Evolutionary conservation across 2,797 vertebrate species (phyloP).

Genomic region (Halcyon chelicuti): DNA sequence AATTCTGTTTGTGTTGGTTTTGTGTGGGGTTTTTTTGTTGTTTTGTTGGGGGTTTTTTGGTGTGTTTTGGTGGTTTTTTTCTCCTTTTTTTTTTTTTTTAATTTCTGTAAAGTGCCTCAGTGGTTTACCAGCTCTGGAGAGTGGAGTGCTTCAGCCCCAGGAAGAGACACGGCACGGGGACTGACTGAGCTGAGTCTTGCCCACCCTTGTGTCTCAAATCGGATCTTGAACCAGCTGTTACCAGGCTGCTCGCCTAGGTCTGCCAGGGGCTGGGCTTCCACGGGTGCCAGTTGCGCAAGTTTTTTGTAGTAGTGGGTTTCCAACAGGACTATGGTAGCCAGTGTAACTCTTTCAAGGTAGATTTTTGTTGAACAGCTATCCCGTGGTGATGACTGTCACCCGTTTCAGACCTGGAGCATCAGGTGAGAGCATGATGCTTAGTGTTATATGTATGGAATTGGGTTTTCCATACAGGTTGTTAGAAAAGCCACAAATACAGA

Average conservation of each 20-base stretch:
- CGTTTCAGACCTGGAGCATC: not conserved
- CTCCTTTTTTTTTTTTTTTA: not conserved
- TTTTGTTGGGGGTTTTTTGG: not conserved
- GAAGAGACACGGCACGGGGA: not conserved
- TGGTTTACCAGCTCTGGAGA: not conserved
- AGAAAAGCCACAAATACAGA: not conserved
- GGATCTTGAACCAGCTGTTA: not conserved
- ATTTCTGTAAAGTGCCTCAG: not conserved
- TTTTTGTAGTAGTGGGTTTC: not conserved
- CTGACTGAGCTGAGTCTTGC: not conserved
- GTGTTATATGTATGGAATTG: not conserved
- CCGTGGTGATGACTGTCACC: not conserved
- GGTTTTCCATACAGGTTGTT: not conserved
- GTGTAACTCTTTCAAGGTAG: not conserved
- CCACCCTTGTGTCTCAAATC: not conserved
- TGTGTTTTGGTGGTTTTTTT: not conserved
- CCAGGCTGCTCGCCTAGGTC: accelerated
- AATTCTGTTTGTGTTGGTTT: not conserved
- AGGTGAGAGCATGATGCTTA: not conserved
- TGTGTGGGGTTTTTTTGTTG: too few relatives aligned
- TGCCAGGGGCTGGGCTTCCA: not conserved
- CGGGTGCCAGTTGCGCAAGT: accelerated
- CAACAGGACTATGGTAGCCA: not conserved
- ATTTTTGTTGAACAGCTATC: not conserved
- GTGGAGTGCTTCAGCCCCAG: not conserved